A percentile compares a stretch with the other conserved stretches of the same genome.
Evolutionary conservation across 2,113 vertebrate genomes (phyloP).

Genomic region (Mirounga angustirostris): DNA sequence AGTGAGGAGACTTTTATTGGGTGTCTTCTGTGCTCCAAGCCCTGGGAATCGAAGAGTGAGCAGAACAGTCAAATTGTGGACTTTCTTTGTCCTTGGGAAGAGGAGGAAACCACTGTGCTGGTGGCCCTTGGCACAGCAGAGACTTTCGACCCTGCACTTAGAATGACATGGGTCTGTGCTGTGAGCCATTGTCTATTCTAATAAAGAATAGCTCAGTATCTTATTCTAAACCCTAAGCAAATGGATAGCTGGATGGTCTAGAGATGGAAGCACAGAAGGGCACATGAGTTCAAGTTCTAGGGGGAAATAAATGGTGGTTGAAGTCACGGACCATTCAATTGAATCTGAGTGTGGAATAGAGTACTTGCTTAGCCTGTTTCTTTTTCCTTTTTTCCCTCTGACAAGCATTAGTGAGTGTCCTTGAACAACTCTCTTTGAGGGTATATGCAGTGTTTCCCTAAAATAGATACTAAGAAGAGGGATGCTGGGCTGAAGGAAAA

Average conservation of each 20-base stretch:
- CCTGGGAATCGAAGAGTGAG: not conserved
- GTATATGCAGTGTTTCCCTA: not conserved
- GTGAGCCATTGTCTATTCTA: not conserved
- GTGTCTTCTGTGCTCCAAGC: not conserved
- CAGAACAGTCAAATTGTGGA: fast-evolving
- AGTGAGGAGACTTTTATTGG: not conserved
- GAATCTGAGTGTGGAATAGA: not conserved
- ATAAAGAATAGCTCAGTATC: not conserved
- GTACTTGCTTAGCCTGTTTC: not conserved
- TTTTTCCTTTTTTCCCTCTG: not conserved
- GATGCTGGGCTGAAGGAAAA: not conserved
- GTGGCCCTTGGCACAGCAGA: fast-evolving
- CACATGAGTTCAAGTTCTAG: not conserved
- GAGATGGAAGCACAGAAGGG: not conserved
- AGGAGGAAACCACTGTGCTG: fast-evolving
- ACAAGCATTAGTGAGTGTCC: not conserved
- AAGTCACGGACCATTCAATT: not conserved
- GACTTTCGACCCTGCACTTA: not conserved
- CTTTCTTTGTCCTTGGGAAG: not conserved
- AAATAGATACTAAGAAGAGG: not conserved
- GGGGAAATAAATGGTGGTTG: not conserved
- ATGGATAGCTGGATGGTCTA: not conserved
- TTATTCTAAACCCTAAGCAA: not conserved
- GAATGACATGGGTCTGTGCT: not conserved
- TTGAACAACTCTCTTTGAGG: not conserved